These are phyloP conservation scores for Pocota personata DNA, from an alignment of 2,888 invertebrate genomes.

Conservation along the genomic window DNA sequence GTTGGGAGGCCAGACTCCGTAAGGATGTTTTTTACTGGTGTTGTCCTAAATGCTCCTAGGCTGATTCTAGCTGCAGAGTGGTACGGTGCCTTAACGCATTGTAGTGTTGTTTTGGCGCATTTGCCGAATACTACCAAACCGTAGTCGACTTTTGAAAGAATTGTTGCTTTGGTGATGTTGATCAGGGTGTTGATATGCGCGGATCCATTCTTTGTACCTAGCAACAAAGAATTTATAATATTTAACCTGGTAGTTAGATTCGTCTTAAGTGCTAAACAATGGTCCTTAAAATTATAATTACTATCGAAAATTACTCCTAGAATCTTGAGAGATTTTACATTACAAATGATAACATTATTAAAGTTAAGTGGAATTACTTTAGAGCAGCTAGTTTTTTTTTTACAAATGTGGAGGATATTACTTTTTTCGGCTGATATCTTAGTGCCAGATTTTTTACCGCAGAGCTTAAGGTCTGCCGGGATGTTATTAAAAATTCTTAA, in stretches of 20 bases:
- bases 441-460: no score
- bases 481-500: neutral
- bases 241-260: no score
- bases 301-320: conserved; percentile 4
- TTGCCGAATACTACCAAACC: no score
- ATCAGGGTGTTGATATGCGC: conserved; percentile 21
- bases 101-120: conserved; percentile 22
- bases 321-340: neutral
- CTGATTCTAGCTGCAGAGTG: conserved; percentile 24
- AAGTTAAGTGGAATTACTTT: neutral
- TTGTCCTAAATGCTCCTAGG: no score
- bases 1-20: no score
- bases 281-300: conserved; percentile 36
- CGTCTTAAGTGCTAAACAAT: conserved; percentile 48
- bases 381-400: no score
- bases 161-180: conserved; percentile 33
- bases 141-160: conserved; percentile 55
- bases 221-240: conserved; percentile 59
- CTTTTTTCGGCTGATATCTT: neutral
- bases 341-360: neutral
- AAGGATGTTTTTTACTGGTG: no score
- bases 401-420: conserved; percentile 10
- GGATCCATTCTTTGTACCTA: conserved; percentile 26
- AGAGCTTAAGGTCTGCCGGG: neutral
- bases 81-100: conserved; percentile 24